Conservation (phyloP, 2,113 vertebrate species). For the Triplophysa rosa region DNA sequence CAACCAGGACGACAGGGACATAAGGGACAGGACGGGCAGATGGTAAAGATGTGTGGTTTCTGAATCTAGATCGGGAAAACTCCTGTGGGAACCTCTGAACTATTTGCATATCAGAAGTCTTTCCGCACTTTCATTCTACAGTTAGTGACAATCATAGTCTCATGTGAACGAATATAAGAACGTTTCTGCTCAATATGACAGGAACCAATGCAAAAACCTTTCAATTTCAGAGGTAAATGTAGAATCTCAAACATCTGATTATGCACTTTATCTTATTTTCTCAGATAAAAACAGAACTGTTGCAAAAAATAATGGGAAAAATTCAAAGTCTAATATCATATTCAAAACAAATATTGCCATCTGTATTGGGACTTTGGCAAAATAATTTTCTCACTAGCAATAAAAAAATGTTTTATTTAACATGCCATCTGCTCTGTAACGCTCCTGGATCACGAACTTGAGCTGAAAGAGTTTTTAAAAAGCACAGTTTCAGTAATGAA, state of each 20-base stretch:
- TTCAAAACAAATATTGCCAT: background rate
- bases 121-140: background rate
- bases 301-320: background rate
- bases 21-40: slow-evolving; percentile 6
- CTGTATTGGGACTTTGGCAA: slow-evolving; percentile 3
- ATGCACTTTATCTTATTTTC: background rate
- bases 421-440: slow-evolving; percentile 19
- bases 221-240: background rate
- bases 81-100: slow-evolving; percentile 1
- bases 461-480: slow-evolving; percentile 5
- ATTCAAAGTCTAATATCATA: background rate
- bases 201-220: slow-evolving; percentile 15
- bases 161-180: background rate
- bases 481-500: background rate
- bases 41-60: background rate
- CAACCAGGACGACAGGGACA: slow-evolving; percentile 1
- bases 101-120: slow-evolving; percentile 11
- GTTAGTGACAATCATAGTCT: slow-evolving; percentile 20
- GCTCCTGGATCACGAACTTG: slow-evolving; percentile 19
- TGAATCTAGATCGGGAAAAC: background rate
- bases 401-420: slow-evolving; percentile 29
- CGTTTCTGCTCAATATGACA: slow-evolving; percentile 15
- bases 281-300: background rate
- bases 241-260: slow-evolving; percentile 20
- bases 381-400: slow-evolving; percentile 20